phyloP scores from a whole-genome alignment of 2,113 vertebrate species.

The Hippocampus comes region DNA sequence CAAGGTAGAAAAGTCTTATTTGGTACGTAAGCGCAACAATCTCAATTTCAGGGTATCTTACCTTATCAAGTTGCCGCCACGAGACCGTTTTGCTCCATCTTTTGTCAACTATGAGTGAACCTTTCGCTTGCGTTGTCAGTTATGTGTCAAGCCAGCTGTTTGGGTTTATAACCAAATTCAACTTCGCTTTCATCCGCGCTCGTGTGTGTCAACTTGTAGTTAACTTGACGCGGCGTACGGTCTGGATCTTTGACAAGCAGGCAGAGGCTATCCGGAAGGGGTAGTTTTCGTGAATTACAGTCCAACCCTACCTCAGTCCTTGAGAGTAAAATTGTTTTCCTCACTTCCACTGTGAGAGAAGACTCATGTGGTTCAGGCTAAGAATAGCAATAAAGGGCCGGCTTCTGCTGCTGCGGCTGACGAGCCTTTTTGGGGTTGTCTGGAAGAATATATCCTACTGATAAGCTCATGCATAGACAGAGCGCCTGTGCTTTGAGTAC shows the following conservation, averaged over 20 bases:
- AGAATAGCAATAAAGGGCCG: constrained; percentile 57
- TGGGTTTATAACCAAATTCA: constrained; percentile 39
- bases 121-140: not conserved
- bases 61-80: not conserved
- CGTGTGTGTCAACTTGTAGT: constrained; percentile 44
- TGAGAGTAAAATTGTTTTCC: constrained; percentile 57
- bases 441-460: constrained; percentile 44
- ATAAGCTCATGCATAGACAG: constrained; percentile 53
- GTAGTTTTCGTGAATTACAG: constrained; percentile 67
- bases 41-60: not conserved
- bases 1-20: not conserved
- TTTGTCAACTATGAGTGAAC: not conserved
- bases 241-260: constrained; percentile 61
- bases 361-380: constrained; percentile 46
- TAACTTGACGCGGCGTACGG: constrained; percentile 55
- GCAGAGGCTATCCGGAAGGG: constrained; percentile 47
- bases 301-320: constrained; percentile 51
- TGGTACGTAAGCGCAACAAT: not conserved
- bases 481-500: constrained; percentile 37
- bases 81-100: not conserved
- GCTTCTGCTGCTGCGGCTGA: constrained; percentile 40
- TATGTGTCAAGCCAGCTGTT: constrained; percentile 41
- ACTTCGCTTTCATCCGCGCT: constrained; percentile 39
- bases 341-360: constrained; percentile 42
- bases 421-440: constrained; percentile 54